Base-by-base conservation (phyloP, 2,797 vertebrate genomes). In the Pseudochaenichthys georgianus region DNA sequence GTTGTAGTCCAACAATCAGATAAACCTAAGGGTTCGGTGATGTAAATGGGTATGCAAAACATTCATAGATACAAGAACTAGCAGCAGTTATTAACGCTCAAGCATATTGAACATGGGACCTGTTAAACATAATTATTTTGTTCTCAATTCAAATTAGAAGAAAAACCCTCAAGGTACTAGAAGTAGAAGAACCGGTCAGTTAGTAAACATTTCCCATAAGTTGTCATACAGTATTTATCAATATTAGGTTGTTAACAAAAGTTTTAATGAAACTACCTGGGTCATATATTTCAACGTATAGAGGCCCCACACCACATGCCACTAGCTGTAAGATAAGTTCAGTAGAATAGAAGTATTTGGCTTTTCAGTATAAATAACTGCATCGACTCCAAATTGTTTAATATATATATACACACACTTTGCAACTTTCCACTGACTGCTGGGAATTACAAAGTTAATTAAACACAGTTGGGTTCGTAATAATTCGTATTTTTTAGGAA, bases 31-130 rank as follows among this genome's bases (percentile, higher is more conserved):
- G 5, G 8, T 34, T 4, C 6, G n/a, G 28, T 60, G 51, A 74
- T 73, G 79, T 11, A 84, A 80, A 81, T 28, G 9, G 75, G 12
- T 53, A 84, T 77, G 58, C 80, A 83, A 79, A 68, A 48, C 2
- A 3, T 23, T 60, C 58, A 58, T 0, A 53, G 1, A 34, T 10
- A 21, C 10, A 59, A 5, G 9, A 34, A 23, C n/a, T 2, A 15
- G 2, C 61, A 70, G 13, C 21, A 63, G 61, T 12, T 23, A 15
- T 11, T 7, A 38, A 38, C 7, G 2, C 34, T 38, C 34, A 38
- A 38, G 34, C 34, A 38, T 6, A 38, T 38, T 38, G 8, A 38
- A 38, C 7, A 38, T 9, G 9, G 34, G 34, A 38, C 34, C 34
- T 38, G 34, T 38, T 38, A 38, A 38, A 38, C 34, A 38, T 9